Evolutionary conservation across 2,888 invertebrate genomes (phyloP), one percentile per base, ranked within the genome.

Genomic region (Apamea sordens): DNA sequence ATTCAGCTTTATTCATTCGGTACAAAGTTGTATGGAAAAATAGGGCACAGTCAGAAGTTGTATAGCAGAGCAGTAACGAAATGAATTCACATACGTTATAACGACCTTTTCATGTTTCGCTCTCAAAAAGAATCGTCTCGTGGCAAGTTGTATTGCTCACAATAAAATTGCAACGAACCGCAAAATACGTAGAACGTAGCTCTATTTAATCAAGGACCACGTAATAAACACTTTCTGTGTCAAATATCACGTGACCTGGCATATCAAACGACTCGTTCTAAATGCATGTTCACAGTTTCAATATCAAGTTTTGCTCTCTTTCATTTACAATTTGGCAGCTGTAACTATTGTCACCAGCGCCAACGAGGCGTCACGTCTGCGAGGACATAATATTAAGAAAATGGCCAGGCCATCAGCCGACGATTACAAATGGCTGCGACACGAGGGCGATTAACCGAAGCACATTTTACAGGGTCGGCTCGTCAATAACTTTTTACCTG

Each of bases 371-470:
- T 80, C 78, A 88, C 88, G 77, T 80, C 76, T 85, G 76, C 69
- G 86, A 80, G 70, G 73, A 64, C 76, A 85, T 88, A 77, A 83
- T 86, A 86, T 80, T 79, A 77, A 80, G 86, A 80, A 82, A 86
- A 88, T 85, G 83, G 88, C 75, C 77, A 72, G 73, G 68, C 78
- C 86, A 83, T 86, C 86, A 86, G 79, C 65, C 76, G 82, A 80
- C 83, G 78, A 79, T 83, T 88, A 86, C 88, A 80, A 85, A 85
- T 86, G 67, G 74, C 78, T 85, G 83, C 69, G 86, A 86, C 86
- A 80, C 86, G 86, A 77, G 65, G 69, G 78, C 78, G 83, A 85
- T 86, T 80, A 86, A 80, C 64, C 77, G 79, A 78, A 86, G 73
- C 76, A 76, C 76, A 83, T 86, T 86, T 85, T 83, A 85, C 83